Conservation (phyloP, 2,113 vertebrate species). For the Promerops cafer region DNA sequence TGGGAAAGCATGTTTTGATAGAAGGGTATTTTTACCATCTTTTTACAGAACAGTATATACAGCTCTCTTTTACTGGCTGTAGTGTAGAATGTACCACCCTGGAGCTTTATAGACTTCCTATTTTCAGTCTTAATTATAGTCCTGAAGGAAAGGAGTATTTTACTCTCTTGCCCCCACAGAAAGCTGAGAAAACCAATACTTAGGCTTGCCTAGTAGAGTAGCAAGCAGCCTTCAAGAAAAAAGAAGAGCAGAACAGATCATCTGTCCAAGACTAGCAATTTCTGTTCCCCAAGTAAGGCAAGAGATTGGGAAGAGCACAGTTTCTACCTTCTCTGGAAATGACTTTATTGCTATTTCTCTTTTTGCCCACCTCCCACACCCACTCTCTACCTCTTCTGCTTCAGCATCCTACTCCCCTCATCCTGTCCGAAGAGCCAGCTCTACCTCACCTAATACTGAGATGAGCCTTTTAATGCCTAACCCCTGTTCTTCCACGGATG, state of each 20-base stretch:
- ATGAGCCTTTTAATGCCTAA: neutral
- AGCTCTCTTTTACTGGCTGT: neutral
- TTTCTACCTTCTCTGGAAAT: neutral
- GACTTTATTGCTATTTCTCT: neutral
- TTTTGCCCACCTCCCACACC: neutral
- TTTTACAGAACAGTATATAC: neutral
- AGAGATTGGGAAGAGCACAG: neutral
- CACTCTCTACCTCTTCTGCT: neutral
- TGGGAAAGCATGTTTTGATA: neutral
- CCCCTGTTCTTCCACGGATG: fast-evolving
- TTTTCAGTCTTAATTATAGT: neutral
- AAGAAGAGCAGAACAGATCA: neutral
- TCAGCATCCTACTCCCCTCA: neutral
- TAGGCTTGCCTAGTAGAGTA: neutral
- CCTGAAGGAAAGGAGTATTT: neutral
- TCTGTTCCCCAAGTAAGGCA: neutral
- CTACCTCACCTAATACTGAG: neutral
- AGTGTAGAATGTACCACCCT: neutral
- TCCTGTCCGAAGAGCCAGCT: neutral
- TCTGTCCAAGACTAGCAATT: neutral
- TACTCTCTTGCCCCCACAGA: neutral
- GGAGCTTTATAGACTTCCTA: neutral
- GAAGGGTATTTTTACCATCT: neutral
- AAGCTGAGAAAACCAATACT: neutral
- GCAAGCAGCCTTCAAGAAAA: neutral